These are phyloP conservation scores for Silvanus unidentatus DNA, from an alignment of 2,888 invertebrate genomes.

Conservation along the genomic window DNA sequence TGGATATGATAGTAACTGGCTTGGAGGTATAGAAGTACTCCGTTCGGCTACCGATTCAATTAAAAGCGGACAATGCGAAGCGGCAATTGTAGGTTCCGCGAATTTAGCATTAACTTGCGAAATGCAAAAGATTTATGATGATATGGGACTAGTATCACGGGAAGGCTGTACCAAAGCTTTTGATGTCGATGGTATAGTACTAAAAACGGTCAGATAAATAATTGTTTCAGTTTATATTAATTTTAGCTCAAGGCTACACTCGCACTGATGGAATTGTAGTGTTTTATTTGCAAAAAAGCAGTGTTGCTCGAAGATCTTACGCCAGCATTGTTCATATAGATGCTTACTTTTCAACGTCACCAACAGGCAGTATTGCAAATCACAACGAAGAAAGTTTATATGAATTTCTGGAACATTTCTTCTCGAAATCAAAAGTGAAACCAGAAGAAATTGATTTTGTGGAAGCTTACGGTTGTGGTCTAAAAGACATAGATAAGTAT, in stretches of 20 bases:
- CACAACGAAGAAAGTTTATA: constrained; percentile 48
- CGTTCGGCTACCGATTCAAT: constrained; percentile 67
- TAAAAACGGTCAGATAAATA: neutral
- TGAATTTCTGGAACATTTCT: constrained; percentile 36
- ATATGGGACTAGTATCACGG: constrained; percentile 55
- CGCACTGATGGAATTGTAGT: constrained; percentile 77
- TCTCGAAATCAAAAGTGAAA: constrained; percentile 43
- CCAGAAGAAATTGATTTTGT: constrained; percentile 41
- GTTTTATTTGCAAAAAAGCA: constrained; percentile 64
- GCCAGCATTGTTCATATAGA: constrained; percentile 53
- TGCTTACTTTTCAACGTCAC: constrained; percentile 54
- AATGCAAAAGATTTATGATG: constrained; percentile 56
- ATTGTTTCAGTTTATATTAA: too few species aligned
- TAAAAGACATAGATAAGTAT: constrained; percentile 50
- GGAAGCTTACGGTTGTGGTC: constrained; percentile 41
- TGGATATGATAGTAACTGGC: constrained; percentile 61
- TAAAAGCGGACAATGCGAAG: constrained; percentile 77
- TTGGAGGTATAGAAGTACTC: constrained; percentile 62
- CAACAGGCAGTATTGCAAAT: constrained; percentile 51
- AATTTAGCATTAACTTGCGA: constrained; percentile 65
- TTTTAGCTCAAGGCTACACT: constrained; percentile 69
- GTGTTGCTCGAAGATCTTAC: constrained; percentile 50
- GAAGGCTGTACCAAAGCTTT: constrained; percentile 61
- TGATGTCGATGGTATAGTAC: constrained; percentile 57
- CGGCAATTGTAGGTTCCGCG: constrained; percentile 85